A percentile compares a stretch with the other conserved stretches of the same genome.
phyloP scores from a whole-genome alignment of 1,140 invertebrate genomes.

The Sycophila sp. region DNA sequence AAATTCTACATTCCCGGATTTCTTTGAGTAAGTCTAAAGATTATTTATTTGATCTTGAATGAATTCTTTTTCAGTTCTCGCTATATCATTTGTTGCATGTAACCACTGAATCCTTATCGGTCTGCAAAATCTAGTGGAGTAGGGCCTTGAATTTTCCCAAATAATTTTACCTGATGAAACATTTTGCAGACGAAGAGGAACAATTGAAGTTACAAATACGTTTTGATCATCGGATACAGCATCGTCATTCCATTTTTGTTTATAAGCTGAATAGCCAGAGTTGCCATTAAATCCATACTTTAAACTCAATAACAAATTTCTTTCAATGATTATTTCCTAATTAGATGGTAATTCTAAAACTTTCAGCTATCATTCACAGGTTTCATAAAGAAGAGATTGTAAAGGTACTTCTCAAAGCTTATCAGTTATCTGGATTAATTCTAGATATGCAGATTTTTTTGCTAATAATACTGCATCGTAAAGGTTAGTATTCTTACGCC shows the following conservation, averaged over 20 bases:
- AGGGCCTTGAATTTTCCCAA: constrained; percentile 29
- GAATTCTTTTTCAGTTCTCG: not conserved
- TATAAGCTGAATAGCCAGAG: not conserved
- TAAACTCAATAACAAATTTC: no score
- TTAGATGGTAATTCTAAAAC: no score
- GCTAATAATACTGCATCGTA: no score
- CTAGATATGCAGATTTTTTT: no score
- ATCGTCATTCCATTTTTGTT: not conserved
- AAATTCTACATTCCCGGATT: not conserved
- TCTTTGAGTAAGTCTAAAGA: not conserved
- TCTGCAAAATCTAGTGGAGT: constrained; percentile 22
- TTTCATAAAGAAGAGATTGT: no score
- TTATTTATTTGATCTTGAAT: not conserved
- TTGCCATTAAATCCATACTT: constrained; percentile 18
- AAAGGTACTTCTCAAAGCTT: no score
- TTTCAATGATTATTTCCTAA: no score
- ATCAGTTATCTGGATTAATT: no score
- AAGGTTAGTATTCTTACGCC: no score
- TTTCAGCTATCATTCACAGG: no score
- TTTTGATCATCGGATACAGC: not conserved
- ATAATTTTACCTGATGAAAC: constrained; percentile 4
- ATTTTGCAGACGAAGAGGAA: not conserved
- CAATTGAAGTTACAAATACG: not conserved
- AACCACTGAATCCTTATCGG: constrained; percentile 19
- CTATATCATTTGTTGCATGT: not conserved